phyloP scores from a whole-genome alignment of 2,888 invertebrate genomes.

The Drosophila robusta region DNA sequence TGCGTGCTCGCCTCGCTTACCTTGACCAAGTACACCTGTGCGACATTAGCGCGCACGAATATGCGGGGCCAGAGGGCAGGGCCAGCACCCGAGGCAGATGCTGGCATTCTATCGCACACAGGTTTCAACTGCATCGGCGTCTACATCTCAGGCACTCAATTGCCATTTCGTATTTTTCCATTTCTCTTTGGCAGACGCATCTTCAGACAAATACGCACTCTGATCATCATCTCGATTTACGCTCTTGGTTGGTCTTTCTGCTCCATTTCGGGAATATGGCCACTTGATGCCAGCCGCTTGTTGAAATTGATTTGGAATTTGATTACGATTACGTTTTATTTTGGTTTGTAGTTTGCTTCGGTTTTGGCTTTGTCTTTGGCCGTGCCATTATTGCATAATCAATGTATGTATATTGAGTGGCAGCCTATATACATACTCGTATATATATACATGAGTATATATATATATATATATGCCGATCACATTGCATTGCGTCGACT shows the following conservation, averaged over 20 bases:
- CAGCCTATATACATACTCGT: slow-evolving; percentile 6
- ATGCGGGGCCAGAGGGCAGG: slow-evolving; percentile 12
- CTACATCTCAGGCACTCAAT: neutral
- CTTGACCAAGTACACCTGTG: slow-evolving; percentile 70
- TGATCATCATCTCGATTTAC: slow-evolving; percentile 1
- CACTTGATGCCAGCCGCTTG: slow-evolving; percentile 35
- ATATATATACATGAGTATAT: neutral
- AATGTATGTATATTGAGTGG: slow-evolving; percentile 25
- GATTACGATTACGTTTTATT: slow-evolving; percentile 52
- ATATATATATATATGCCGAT: slow-evolving; percentile 23
- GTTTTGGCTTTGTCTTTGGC: slow-evolving; percentile 50
- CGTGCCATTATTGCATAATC: slow-evolving; percentile 59
- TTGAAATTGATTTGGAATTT: slow-evolving; percentile 51
- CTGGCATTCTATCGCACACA: slow-evolving; percentile 38
- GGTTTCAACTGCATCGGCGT: slow-evolving; percentile 22
- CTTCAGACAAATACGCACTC: slow-evolving; percentile 16
- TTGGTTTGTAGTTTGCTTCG: slow-evolving; percentile 21
- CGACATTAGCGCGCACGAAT: slow-evolving; percentile 13
- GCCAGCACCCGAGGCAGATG: neutral
- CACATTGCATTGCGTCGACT: slow-evolving; percentile 42
- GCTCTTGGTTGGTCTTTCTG: slow-evolving; percentile 13
- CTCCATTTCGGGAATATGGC: slow-evolving; percentile 34
- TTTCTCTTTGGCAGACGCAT: slow-evolving; percentile 33
- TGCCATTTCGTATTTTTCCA: slow-evolving; percentile 6
- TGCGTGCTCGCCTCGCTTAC: slow-evolving; percentile 49